Conservation (phyloP, 2,113 vertebrate genomes). For the Cottus gobio region DNA sequence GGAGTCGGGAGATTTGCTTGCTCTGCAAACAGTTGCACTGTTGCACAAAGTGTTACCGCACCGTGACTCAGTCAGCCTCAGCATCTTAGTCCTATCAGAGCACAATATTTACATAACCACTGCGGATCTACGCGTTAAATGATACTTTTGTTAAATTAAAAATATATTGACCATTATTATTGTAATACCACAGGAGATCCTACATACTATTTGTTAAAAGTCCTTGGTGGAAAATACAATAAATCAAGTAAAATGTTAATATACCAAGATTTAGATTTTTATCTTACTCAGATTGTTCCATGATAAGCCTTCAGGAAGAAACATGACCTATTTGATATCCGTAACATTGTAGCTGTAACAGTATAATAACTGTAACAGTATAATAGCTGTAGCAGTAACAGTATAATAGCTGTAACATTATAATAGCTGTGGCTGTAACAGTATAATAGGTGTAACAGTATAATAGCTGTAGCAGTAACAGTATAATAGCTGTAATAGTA, state of each 20-base stretch:
- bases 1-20: constrained; percentile 51
- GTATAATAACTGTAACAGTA: background rate
- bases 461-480: too few relatives aligned
- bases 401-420: background rate
- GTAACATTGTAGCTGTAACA: background rate
- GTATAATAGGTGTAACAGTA: too few relatives aligned
- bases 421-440: too few relatives aligned
- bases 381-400: too few relatives aligned
- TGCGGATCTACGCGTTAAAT: background rate
- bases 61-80: constrained; percentile 37
- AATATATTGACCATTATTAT: background rate
- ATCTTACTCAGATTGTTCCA: background rate
- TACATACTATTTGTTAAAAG: background rate
- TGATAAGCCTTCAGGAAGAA: constrained; percentile 26
- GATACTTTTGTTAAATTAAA: background rate
- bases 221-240: background rate
- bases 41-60: constrained; percentile 14
- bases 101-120: background rate
- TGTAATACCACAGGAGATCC: background rate
- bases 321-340: background rate
- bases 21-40: constrained; percentile 37
- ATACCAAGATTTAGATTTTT: background rate
- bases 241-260: background rate
- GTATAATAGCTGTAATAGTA: too few relatives aligned
- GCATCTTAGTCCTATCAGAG: constrained; percentile 31